Evolutionary conservation across 2,113 vertebrate genomes (phyloP).

Genomic region (Triplophysa rosa): DNA sequence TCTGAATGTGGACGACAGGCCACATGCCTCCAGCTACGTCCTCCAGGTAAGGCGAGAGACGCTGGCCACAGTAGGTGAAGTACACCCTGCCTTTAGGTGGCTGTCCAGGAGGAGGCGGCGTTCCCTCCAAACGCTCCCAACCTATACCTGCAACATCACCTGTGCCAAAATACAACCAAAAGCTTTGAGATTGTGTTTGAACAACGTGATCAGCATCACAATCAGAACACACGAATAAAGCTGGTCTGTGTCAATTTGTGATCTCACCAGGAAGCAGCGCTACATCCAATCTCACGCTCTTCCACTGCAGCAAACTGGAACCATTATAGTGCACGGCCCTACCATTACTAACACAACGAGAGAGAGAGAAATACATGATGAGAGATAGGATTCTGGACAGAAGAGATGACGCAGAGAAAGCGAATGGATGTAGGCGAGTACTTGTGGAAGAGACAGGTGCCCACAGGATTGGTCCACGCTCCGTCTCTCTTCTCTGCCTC

Average conservation of each 20-base stretch:
- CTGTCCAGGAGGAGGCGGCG: conserved; percentile 92
- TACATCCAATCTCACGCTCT: conserved; percentile 94
- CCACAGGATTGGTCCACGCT: conserved; percentile 98
- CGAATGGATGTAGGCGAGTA: conserved; percentile 63
- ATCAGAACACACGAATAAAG: not conserved
- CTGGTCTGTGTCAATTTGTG: not conserved
- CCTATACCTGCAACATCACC: conserved; percentile 96
- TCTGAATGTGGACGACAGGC: conserved; percentile 98
- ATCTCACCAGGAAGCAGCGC: conserved; percentile 90
- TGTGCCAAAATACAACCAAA: conserved; percentile 35
- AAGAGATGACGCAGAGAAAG: conserved; percentile 18
- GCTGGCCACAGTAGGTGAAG: conserved; percentile 95
- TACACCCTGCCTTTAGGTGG: conserved; percentile 96
- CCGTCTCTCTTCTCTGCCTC: conserved; percentile 97
- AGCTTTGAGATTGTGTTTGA: too few relatives aligned
- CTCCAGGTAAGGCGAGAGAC: conserved; percentile 87
- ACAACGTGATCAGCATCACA: too few relatives aligned
- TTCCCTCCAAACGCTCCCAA: conserved; percentile 95
- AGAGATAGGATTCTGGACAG: conserved; percentile 27
- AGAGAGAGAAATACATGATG: conserved; percentile 42
- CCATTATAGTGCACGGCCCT: conserved; percentile 97
- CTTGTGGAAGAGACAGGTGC: conserved; percentile 98
- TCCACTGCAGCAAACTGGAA: conserved; percentile 98
- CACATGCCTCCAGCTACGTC: conserved; percentile 98
- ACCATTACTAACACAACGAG: conserved; percentile 81